Conservation (phyloP, 1,140 invertebrate species). For the Drosophila pallidifrons region DNA sequence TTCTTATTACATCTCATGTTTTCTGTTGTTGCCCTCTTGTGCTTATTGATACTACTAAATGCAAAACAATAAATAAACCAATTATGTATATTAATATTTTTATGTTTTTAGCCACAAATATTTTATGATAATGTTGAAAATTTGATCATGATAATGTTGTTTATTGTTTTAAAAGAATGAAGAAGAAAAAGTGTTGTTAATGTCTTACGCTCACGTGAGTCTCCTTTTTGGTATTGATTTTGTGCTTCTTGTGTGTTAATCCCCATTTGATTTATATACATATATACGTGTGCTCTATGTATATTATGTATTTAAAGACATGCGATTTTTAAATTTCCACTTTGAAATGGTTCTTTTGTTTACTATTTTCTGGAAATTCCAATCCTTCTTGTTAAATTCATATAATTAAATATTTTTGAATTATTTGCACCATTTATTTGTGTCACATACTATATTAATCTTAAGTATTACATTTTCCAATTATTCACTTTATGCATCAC, state of each 20-base stretch:
- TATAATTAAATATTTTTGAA: constrained; percentile 34
- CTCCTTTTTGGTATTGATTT: constrained; percentile 81
- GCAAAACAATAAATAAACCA: constrained; percentile 31
- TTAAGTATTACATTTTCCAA: constrained; percentile 68
- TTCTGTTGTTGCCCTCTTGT: constrained; percentile 72
- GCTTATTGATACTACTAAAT: constrained; percentile 68
- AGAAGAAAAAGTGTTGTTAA: constrained; percentile 72
- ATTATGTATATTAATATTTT: constrained; percentile 36
- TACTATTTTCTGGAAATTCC: constrained; percentile 1
- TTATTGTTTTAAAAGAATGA: constrained; percentile 54
- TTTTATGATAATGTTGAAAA: constrained; percentile 48
- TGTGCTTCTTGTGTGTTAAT: constrained; percentile 76
- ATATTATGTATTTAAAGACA: constrained; percentile 47
- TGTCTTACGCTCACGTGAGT: constrained; percentile 81
- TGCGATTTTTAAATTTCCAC: constrained; percentile 67
- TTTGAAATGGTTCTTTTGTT: constrained; percentile 47
- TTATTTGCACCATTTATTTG: constrained; percentile 63
- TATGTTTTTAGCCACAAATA: constrained; percentile 35
- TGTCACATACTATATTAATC: constrained; percentile 53
- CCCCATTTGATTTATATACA: constrained; percentile 41
- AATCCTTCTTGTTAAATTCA: constrained; percentile 28
- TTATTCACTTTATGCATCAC: constrained; percentile 64
- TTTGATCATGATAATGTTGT: constrained; percentile 81
- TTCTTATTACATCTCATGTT: constrained; percentile 52
- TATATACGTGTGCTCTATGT: constrained; percentile 22